A percentile compares a stretch with the other conserved stretches of the same genome.
Conservation (phyloP, 2,888 invertebrate genomes). For the Tenodera sinensis region DNA sequence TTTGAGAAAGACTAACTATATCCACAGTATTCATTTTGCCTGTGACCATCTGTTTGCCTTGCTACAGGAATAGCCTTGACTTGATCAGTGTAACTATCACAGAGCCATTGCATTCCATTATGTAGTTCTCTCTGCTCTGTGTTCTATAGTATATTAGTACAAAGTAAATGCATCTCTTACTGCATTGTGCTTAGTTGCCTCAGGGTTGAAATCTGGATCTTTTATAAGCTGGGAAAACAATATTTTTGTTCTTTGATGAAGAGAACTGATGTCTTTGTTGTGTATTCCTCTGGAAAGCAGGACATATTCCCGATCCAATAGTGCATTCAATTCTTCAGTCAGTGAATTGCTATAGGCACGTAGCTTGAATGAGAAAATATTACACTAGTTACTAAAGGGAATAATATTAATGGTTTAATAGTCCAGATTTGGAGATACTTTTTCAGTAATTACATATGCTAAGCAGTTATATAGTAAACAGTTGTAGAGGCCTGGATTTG, state of each 20-base stretch:
- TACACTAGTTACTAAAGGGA: not conserved
- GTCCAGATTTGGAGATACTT: too few relatives aligned
- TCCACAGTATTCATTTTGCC: too few relatives aligned
- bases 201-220: slow-evolving; percentile 56
- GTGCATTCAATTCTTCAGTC: slow-evolving; percentile 56
- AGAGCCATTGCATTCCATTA: too few relatives aligned
- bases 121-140: not conserved
- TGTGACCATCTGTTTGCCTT: too few relatives aligned
- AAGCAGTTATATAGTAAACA: too few relatives aligned
- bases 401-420: not conserved
- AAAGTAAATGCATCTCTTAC: not conserved
- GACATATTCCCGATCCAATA: slow-evolving; percentile 71
- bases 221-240: slow-evolving; percentile 52
- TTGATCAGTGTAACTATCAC: too few relatives aligned
- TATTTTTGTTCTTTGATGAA: slow-evolving; percentile 62
- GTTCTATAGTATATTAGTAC: not conserved
- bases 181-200: slow-evolving; percentile 46
- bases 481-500: too few relatives aligned
- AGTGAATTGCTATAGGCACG: not conserved
- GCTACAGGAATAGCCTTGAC: too few relatives aligned
- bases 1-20: too few relatives aligned
- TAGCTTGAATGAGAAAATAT: not conserved
- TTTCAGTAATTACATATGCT: too few relatives aligned
- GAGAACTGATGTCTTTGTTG: slow-evolving; percentile 54
- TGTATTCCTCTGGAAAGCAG: slow-evolving; percentile 62